These are phyloP conservation scores for Steinernema khuongi DNA, from an alignment of 1,140 invertebrate species.

Conservation along the genomic window DNA sequence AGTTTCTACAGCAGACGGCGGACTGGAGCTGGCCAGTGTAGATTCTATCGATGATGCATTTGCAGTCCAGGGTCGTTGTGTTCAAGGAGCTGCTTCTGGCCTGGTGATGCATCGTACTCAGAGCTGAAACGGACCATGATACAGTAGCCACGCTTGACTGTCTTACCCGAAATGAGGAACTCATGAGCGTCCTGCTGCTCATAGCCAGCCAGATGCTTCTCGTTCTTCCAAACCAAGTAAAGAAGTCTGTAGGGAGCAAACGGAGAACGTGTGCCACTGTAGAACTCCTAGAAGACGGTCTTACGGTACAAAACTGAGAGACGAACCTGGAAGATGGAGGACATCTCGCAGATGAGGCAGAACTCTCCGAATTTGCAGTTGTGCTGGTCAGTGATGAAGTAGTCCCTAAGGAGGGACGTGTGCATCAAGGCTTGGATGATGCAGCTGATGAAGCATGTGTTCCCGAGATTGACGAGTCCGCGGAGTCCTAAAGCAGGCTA, in stretches of 20 bases:
- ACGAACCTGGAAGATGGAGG: background rate
- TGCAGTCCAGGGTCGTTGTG: background rate
- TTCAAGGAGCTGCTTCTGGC: background rate
- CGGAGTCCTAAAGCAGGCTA: background rate
- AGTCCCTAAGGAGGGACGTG: background rate
- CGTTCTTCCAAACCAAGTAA: constrained; percentile 3
- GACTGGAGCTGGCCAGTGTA: background rate
- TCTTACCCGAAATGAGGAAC: background rate
- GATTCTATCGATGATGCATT: background rate
- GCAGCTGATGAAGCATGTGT: background rate
- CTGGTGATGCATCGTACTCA: background rate
- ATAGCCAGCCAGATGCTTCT: background rate
- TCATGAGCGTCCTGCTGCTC: background rate
- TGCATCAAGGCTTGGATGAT: background rate
- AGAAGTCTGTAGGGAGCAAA: background rate
- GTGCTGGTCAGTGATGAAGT: background rate
- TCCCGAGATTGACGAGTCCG: background rate
- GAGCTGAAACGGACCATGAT: background rate
- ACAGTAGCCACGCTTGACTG: background rate
- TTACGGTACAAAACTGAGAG: background rate
- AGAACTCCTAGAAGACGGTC: background rate
- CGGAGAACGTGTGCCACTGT: background rate
- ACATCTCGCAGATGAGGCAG: background rate
- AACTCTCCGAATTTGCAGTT: background rate
- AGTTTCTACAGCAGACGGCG: background rate